These are phyloP conservation scores for Mormyrops boulengeri DNA, from an alignment of 2,797 vertebrate genomes.

Conservation along the genomic window DNA sequence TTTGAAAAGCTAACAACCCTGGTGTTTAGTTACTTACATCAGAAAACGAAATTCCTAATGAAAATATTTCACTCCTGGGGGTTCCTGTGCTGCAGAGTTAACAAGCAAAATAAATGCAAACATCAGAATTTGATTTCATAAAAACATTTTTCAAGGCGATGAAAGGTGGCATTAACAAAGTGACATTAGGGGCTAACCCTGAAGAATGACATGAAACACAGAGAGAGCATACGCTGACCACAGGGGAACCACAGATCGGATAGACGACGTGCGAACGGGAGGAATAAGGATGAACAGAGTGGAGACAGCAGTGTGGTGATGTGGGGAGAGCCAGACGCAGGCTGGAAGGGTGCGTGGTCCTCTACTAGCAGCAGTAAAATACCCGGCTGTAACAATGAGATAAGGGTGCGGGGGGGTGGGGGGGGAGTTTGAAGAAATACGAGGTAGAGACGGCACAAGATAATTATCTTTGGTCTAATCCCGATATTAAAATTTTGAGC, in stretches of 20 bases:
- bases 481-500: not conserved
- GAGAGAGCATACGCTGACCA: not conserved
- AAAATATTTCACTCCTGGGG: not conserved
- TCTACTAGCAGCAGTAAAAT: not conserved
- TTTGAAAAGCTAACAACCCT: not conserved
- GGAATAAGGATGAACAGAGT: not conserved
- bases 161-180: not conserved
- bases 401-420: not conserved
- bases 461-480: not conserved
- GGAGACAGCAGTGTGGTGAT: not conserved
- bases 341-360: not conserved
- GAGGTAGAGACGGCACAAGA: not conserved
- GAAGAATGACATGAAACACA: not conserved
- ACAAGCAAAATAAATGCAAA: not conserved
- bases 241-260: too few species aligned
- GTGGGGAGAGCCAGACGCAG: not conserved
- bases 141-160: not conserved
- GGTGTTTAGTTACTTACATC: not conserved
- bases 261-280: not conserved
- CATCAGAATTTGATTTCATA: not conserved
- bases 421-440: not conserved
- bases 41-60: not conserved
- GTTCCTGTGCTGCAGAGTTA: not conserved
- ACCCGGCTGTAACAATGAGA: not conserved
- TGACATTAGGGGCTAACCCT: not conserved